Evolutionary conservation across 2,888 invertebrate species (phyloP), one percentile per base, ranked within the genome.

Genomic region (Callinectes sapidus): DNA sequence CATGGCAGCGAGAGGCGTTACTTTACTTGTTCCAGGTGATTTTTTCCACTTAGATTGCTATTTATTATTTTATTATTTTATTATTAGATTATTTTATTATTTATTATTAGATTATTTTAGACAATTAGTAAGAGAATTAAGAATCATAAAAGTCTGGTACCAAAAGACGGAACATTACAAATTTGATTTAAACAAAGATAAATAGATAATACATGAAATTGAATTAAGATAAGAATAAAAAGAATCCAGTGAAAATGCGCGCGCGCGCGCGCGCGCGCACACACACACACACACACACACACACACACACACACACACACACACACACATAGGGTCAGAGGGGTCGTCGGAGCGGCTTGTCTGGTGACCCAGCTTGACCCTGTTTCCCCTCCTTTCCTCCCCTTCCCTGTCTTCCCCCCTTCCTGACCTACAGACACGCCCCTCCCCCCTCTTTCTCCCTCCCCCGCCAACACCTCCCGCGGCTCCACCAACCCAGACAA

Each of bases 231-330:
- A 39, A 55, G 16, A 55, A 55, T 16, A 55, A 8, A 55, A 55
- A 55, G 1, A 55, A 55, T 39, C 2, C 2, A 55, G 16, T 55
- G 14, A 13, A 18, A 55, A 55, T 13, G 13, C 55, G 16, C 55
- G 16, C 55, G 16, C 23, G 13, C 23, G 23, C 61, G 23, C 61
- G 23, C 61, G 23, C 61, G 23, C 61, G 23, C 61, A 61, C 61
- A 61, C 61, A 61, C 61, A 61, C 61, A 61, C 61, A 61, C 61
- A 61, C 61, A 61, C 61, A 61, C 61, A 61, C 61, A 61, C 61
- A 61, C 61, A 61, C 61, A 61, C 61, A 61, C 61, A 61, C 61
- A 61, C 61, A 61, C 61, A 61, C 61, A 61, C 61, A 61, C 61
- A 23, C 61, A 61, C 61, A 61, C 61, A 23, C 61, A 16, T 23